A percentile compares a stretch with the other conserved stretches of the same genome.
These are phyloP conservation scores for Pangasius larnaudii DNA, from an alignment of 2,797 vertebrate genomes.

Conservation along the genomic window DNA sequence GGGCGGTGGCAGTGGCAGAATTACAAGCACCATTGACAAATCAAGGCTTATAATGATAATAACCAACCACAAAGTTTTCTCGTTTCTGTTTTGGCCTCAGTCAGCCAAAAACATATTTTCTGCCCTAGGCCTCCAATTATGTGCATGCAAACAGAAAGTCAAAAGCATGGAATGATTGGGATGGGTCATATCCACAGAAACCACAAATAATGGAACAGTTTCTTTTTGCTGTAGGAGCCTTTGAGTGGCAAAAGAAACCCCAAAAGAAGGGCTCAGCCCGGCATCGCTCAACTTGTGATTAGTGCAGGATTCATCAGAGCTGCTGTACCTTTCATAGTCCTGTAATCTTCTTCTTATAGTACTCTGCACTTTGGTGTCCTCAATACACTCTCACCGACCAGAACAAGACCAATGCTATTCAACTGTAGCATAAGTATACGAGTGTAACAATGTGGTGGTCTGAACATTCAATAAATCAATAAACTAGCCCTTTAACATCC, in stretches of 20 bases:
- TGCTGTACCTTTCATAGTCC: slow-evolving; percentile 14
- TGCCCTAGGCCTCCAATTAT: slow-evolving; percentile 12
- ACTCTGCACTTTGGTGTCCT: neutral
- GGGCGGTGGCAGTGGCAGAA: neutral
- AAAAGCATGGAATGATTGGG: slow-evolving; percentile 24
- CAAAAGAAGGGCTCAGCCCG: slow-evolving; percentile 20
- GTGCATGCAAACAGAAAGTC: slow-evolving; percentile 5
- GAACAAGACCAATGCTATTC: neutral
- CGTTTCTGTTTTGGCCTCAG: neutral
- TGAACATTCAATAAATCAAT: neutral
- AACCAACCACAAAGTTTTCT: slow-evolving; percentile 2
- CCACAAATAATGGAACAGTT: slow-evolving; percentile 8
- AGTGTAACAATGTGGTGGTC: neutral
- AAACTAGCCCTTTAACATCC: neutral
- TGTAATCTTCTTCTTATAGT: slow-evolving; percentile 27
- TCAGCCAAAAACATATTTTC: slow-evolving; percentile 31
- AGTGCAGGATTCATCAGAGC: slow-evolving; percentile 23
- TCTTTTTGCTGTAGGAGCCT: neutral
- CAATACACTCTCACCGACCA: neutral
- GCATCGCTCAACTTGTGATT: neutral
- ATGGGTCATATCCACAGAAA: slow-evolving; percentile 36
- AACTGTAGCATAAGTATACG: neutral
- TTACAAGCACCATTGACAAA: slow-evolving; percentile 11
- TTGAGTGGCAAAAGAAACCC: slow-evolving; percentile 32
- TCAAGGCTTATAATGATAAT: neutral